phyloP scores from a whole-genome alignment of 2,113 vertebrate species.

The Empidonax alnorum region DNA sequence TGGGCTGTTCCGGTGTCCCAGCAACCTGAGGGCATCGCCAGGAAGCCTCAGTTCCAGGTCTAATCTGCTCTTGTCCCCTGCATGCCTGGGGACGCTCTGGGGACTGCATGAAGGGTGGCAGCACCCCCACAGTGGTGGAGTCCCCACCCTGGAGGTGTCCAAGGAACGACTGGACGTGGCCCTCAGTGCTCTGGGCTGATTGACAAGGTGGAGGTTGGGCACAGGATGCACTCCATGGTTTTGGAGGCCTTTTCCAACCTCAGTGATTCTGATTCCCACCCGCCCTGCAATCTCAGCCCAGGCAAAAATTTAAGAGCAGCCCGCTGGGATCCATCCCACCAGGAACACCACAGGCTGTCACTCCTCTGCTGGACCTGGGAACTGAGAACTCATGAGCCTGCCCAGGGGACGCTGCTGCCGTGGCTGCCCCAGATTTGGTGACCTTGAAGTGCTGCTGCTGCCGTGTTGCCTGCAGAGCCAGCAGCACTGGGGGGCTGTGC shows the following conservation, averaged over 20 bases:
- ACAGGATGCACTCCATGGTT: background rate
- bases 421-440: constrained; percentile 65
- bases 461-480: background rate
- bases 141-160: background rate
- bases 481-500: background rate
- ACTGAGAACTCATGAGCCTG: background rate
- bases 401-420: background rate
- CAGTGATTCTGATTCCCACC: background rate
- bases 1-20: rapidly evolving
- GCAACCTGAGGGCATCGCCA: background rate
- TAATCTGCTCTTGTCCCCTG: background rate
- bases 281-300: rapidly evolving
- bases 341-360: background rate
- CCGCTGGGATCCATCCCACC: background rate
- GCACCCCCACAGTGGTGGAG: background rate
- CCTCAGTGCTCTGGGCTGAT: background rate
- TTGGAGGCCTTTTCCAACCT: background rate
- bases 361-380: background rate
- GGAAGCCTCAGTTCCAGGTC: rapidly evolving
- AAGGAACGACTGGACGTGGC: rapidly evolving
- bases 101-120: rapidly evolving
- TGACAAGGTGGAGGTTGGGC: rapidly evolving
- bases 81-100: rapidly evolving
- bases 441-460: constrained; percentile 60
- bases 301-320: background rate